A percentile compares a stretch with the other conserved stretches of the same genome.
These are phyloP conservation scores for Noctua pronuba DNA, from an alignment of 2,888 invertebrate species.

Conservation along the genomic window DNA sequence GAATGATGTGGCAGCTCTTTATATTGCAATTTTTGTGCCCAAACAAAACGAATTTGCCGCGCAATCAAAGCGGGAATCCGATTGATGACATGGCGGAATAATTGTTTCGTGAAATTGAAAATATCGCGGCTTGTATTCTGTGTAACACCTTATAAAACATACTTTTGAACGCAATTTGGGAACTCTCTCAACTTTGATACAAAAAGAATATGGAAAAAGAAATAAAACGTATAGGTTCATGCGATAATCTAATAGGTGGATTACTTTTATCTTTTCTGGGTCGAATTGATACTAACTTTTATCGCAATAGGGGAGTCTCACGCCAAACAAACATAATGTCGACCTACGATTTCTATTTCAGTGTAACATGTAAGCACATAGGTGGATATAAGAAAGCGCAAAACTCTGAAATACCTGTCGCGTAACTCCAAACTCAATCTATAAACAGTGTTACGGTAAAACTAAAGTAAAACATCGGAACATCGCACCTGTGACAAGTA, in stretches of 20 bases:
- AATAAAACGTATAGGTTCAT: constrained; percentile 30
- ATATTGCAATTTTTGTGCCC: constrained; percentile 91
- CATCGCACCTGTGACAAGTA: constrained; percentile 86
- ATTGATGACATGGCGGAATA: constrained; percentile 90
- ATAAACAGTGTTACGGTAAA: constrained; percentile 73
- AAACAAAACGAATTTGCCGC: constrained; percentile 91
- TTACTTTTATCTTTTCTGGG: constrained; percentile 47
- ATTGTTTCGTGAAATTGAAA: constrained; percentile 90
- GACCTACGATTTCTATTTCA: constrained; percentile 34
- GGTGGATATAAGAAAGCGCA: constrained; percentile 13
- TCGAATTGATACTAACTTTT: constrained; percentile 51
- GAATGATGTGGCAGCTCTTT: constrained; percentile 91
- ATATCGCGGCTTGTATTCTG: constrained; percentile 84
- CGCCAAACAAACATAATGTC: constrained; percentile 47
- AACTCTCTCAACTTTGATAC: constrained; percentile 55
- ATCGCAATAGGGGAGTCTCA: constrained; percentile 40
- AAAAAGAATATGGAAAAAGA: constrained; percentile 58
- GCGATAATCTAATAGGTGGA: constrained; percentile 41
- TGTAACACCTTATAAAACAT: constrained; percentile 82
- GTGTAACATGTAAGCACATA: constrained; percentile 35
- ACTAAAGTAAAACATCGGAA: constrained; percentile 79
- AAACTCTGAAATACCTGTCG: constrained; percentile 48
- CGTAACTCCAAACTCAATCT: constrained; percentile 68
- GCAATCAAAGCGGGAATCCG: constrained; percentile 90
- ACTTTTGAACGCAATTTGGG: constrained; percentile 66